A percentile compares a stretch with the other conserved stretches of the same genome.
Evolutionary conservation across 2,797 vertebrate species (phyloP).

Genomic region (Merluccius polli): DNA sequence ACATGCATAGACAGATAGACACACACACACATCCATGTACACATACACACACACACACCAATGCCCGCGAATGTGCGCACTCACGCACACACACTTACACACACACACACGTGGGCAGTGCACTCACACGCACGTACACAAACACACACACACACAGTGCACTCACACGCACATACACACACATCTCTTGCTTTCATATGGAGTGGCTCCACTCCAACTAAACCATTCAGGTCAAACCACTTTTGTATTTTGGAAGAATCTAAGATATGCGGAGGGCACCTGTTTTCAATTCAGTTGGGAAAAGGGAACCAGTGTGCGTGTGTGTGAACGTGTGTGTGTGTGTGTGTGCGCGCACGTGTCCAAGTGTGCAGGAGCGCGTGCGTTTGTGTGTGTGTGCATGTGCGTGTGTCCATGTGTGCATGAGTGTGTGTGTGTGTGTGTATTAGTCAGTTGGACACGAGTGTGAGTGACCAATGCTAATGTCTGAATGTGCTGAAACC

Average conservation of each 20-base stretch:
- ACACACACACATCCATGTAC: constrained; percentile 54
- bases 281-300: constrained; percentile 77
- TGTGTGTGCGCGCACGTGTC: constrained; percentile 23
- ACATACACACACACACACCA: constrained; percentile 73
- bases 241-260: constrained; percentile 75
- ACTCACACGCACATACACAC: constrained; percentile 35
- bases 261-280: constrained; percentile 76
- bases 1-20: constrained; percentile 62
- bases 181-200: constrained; percentile 58
- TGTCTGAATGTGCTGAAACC: constrained; percentile 63
- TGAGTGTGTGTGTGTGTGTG: constrained; percentile 21
- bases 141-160: constrained; percentile 62
- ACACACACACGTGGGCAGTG: constrained; percentile 56
- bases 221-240: constrained; percentile 76
- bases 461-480: constrained; percentile 48
- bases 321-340: constrained; percentile 16
- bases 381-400: constrained; percentile 24
- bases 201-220: constrained; percentile 58
- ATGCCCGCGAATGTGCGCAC: constrained; percentile 38
- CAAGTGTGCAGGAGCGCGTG: constrained; percentile 26
- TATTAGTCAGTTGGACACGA: constrained; percentile 25
- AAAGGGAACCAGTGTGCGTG: constrained; percentile 44
- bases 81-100: constrained; percentile 72
- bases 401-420: constrained; percentile 20
- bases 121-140: constrained; percentile 67